Evolutionary conservation across 2,888 invertebrate genomes (phyloP), one percentile per base, ranked within the genome.

Genomic region (Dasysyrphus albostriatus): DNA sequence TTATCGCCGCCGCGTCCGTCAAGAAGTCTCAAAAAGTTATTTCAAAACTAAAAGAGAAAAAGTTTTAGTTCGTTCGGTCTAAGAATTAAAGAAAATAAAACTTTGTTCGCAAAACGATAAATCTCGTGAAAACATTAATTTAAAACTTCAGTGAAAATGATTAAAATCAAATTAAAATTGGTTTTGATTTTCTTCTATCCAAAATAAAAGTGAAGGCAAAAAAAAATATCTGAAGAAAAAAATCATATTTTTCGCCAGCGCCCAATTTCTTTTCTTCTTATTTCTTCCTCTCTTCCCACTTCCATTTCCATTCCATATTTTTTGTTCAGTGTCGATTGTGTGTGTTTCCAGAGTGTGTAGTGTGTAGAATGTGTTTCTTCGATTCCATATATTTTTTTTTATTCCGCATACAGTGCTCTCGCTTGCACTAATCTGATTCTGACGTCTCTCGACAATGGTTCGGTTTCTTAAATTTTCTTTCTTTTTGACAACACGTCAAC

Each of bases 201-300:
- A 67, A 44, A 37, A 19, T 59, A 37, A 19, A 29, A 51, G 73
- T 77, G 69, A 70, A 77, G 56, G 63, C 63, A 67, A 70, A 19
- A 59, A 49, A 61, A 19, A 81, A 54, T 51, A 54, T 14, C 29
- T n/a, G 3, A 29, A 54, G 54, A 29, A 51, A 69, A 78, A 61
- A 70, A 51, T 56, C 44, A 44, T 82, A 77, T 65, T 39, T 61
- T 70, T 87, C 74, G 87, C 75, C 87, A 87, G 87, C 87, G 87
- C 87, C 87, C 87, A 87, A 79, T 87, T 83, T 82, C 70, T 74
- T 82, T 73, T 74, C 32, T 67, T 69, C 39, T 72, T 44, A 42
- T 76, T 65, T 73, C 70, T 37, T 59, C 34, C 47, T 49, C 42
- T 34, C 34, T 49, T 51, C 49, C 44, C 34, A 49, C 24, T 73